Percentiles rank a stretch among this genome's conserved stretches.
Evolutionary conservation across 2,797 vertebrate genomes (phyloP).

Genomic region (Todus mexicanus): DNA sequence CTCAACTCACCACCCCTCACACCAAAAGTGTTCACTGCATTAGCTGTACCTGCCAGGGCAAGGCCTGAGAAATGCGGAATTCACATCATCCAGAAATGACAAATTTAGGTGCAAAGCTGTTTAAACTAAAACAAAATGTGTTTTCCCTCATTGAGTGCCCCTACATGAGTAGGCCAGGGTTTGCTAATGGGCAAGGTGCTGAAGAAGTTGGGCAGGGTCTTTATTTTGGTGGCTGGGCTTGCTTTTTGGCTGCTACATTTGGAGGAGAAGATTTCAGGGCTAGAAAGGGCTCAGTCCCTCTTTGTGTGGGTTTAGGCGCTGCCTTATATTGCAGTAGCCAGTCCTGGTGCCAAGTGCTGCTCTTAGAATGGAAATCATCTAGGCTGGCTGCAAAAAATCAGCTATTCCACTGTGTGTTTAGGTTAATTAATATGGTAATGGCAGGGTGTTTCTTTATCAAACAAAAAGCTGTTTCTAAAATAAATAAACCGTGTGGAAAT

Average conservation of each 20-base stretch:
- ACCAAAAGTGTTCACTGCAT: fast-evolving
- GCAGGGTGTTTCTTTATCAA: neutral
- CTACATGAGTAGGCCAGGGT: neutral
- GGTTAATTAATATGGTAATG: neutral
- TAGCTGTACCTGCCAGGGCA: neutral
- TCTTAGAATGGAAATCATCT: neutral
- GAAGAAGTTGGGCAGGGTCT: neutral
- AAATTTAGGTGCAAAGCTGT: neutral
- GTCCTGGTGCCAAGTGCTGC: neutral
- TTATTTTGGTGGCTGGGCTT: neutral
- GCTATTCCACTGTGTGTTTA: neutral
- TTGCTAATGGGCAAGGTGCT: neutral
- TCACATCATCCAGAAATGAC: neutral
- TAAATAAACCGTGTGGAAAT: neutral
- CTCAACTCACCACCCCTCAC: fast-evolving
- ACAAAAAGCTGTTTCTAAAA: neutral
- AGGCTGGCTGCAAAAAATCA: neutral
- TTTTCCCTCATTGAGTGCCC: neutral
- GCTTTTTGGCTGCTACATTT: neutral
- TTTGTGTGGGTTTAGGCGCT: neutral
- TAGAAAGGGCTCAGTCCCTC: neutral
- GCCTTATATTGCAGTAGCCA: neutral
- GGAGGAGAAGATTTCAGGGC: neutral
- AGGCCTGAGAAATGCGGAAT: neutral
- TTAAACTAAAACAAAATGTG: neutral